phyloP scores from a whole-genome alignment of 2,888 invertebrate genomes.

The Protonemura montana region DNA sequence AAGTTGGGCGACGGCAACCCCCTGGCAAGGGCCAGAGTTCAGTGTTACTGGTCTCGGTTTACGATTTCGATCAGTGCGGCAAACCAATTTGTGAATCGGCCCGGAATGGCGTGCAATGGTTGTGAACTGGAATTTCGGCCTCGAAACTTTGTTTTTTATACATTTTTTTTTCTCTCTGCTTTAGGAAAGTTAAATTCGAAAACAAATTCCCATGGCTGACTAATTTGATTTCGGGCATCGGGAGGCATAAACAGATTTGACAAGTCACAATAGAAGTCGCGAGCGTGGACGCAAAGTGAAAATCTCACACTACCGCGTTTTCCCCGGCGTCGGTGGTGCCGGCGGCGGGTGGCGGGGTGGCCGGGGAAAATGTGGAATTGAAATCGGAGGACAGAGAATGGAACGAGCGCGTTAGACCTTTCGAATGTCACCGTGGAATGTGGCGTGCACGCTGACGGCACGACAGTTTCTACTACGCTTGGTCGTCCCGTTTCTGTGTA shows the following conservation, averaged over 20 bases:
- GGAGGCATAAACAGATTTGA: constrained; percentile 12
- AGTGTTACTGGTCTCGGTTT: neutral
- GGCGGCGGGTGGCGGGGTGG: too few species aligned
- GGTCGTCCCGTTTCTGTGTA: neutral
- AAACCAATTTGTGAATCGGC: constrained; percentile 12
- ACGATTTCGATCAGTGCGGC: neutral
- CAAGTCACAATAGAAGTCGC: constrained; percentile 1
- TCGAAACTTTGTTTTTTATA: neutral
- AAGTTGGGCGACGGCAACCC: too few species aligned
- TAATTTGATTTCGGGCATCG: constrained; percentile 5
- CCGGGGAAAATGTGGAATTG: neutral
- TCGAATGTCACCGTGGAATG: neutral
- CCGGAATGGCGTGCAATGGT: neutral
- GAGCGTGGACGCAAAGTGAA: neutral
- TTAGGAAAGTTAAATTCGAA: constrained; percentile 9
- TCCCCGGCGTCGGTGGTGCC: neutral
- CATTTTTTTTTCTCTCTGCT: neutral
- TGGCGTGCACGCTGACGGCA: neutral
- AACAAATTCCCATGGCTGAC: constrained; percentile 19
- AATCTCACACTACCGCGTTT: neutral
- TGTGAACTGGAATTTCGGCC: neutral
- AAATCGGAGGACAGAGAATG: neutral
- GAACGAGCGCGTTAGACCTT: neutral
- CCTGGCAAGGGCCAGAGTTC: neutral
- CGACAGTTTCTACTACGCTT: neutral